Base-by-base conservation (phyloP, 1,140 invertebrate species). In the Lasioglossum baleicum region DNA sequence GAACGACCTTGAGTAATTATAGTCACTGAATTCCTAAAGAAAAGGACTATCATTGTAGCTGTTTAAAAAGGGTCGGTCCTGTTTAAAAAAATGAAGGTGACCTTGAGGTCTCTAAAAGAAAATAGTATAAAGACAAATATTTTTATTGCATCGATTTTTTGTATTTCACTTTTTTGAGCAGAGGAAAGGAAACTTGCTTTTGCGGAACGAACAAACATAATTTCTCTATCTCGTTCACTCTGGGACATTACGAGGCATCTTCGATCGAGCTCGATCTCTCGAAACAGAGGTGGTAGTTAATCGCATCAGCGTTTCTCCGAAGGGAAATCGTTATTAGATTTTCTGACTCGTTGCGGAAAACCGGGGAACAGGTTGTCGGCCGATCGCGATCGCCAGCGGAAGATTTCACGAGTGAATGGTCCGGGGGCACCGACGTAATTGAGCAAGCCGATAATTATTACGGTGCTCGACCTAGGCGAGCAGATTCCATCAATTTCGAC, bases 371-470 rank as follows among this genome's bases (percentile, higher is more conserved):
- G 53, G 56, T 17, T 44, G 42, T 13, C 63, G 42, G 44, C 20
- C 63, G 61, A 83, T 84, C 66, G 76, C 53, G 22, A 35, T 22
- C 64, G 20, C 40, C 40, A 60, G 68, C 51, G 44, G 71, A 65
- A 81, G 81, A 80, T 84, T 84, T 60, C 31, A 85, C 75, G 78
- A 65, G 53, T 71, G 74, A 67, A 75, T 72, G 70, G 73, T 17
- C 65, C 48, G 71, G 42, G 42, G 42, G 78, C 61, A 71, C 72
- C 64, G 77, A 66, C 44, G 83, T 84, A 88, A 88, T 85, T 80
- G 86, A 88, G 82, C 71, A 72, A 80, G 65, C 80, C 67, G 83
- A 84, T 83, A 81, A 88, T 86, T 86, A 88, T 87, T 86, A 86
- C 74, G 79, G 80, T 58, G 75, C 81, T 75, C 61, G 44, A 53